Evolutionary conservation across 2,797 vertebrate genomes (phyloP).

Genomic region (Simalia tracyae): DNA sequence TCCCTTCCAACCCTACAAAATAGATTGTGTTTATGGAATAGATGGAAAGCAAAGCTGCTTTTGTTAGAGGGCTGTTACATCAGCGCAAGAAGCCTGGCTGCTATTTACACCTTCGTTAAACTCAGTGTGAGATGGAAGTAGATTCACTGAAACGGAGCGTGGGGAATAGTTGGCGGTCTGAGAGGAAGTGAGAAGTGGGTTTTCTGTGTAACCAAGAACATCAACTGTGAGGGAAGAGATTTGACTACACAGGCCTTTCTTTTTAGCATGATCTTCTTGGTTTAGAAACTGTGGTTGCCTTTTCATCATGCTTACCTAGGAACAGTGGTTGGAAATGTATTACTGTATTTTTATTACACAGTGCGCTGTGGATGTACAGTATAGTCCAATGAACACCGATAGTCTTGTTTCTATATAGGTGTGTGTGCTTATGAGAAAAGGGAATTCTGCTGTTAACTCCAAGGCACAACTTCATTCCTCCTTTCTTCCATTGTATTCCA

Average conservation of each 20-base stretch:
- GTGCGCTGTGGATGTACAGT: background rate
- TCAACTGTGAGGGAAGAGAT: conserved; percentile 26
- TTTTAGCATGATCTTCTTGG: conserved; percentile 38
- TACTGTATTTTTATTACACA: background rate
- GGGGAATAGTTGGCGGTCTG: conserved; percentile 32
- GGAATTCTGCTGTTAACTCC: background rate
- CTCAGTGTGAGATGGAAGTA: conserved; percentile 43
- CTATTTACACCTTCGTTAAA: background rate
- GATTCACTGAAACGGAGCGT: conserved; percentile 42
- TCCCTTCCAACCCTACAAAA: background rate
- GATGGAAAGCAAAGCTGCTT: conserved; percentile 25
- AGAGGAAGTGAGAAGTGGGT: background rate
- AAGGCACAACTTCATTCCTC: background rate
- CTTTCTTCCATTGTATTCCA: background rate
- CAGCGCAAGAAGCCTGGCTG: background rate
- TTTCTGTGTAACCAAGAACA: conserved; percentile 42
- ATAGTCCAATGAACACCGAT: background rate
- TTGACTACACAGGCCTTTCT: conserved; percentile 23
- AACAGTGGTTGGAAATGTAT: background rate
- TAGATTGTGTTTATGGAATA: background rate
- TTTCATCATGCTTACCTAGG: background rate
- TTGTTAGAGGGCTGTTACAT: conserved; percentile 39
- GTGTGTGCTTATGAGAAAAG: background rate
- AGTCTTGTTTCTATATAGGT: background rate
- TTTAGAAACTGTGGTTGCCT: conserved; percentile 21